Percentiles rank a stretch among this genome's conserved stretches.
Conservation (phyloP, 2,797 vertebrate species). For the Tarsius wallacei region DNA sequence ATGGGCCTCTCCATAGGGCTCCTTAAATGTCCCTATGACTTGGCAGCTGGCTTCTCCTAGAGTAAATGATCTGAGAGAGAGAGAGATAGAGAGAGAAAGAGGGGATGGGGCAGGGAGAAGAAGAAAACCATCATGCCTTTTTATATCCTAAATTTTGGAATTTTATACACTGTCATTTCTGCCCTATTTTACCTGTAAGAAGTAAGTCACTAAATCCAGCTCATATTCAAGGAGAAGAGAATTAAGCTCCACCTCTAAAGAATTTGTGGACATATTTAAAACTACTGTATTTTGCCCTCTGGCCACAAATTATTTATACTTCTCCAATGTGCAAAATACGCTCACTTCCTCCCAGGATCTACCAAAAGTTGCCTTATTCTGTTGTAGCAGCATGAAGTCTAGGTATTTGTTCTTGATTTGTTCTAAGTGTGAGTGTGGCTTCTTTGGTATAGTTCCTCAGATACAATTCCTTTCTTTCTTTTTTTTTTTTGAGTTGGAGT, state of each 20-base stretch:
- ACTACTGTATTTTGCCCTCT: neutral
- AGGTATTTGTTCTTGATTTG: constrained; percentile 5
- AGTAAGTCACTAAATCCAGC: neutral
- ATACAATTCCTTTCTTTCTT: constrained; percentile 27
- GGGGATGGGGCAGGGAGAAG: neutral
- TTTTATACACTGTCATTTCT: neutral
- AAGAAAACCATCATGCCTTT: neutral
- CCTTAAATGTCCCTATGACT: neutral
- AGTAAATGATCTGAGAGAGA: neutral
- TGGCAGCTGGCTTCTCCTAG: neutral
- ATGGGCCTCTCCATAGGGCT: neutral
- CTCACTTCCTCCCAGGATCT: neutral
- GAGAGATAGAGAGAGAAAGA: neutral
- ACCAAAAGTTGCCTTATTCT: neutral
- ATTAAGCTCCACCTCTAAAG: neutral
- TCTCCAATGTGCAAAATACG: neutral
- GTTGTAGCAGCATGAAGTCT: neutral
- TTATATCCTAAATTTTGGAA: constrained; percentile 8
- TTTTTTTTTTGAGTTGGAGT: neutral
- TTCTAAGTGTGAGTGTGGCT: neutral
- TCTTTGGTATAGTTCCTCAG: neutral
- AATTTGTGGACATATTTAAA: constrained; percentile 23
- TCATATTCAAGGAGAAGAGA: neutral
- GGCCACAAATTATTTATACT: neutral
- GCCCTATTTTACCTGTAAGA: neutral